These are phyloP conservation scores for Scylla paramamosain DNA, from an alignment of 1,140 invertebrate species.

Conservation along the genomic window DNA sequence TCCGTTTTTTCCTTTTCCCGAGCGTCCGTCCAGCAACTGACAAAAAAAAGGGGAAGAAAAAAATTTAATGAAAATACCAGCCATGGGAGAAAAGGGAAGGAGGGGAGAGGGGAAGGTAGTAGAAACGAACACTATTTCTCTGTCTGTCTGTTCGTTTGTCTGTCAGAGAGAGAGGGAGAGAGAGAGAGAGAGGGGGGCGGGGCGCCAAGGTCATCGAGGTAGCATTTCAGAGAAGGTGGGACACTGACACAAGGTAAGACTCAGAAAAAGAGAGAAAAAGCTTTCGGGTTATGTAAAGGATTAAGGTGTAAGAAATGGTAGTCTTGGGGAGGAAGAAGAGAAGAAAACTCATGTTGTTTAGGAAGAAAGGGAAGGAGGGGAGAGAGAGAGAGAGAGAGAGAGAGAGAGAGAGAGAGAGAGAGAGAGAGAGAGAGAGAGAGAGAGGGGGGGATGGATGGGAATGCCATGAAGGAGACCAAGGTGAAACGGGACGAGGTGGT, in stretches of 20 bases:
- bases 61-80: constrained; percentile 10
- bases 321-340: no score
- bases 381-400: background rate
- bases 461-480: background rate
- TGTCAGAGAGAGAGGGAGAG: constrained; percentile 6
- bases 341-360: background rate
- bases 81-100: background rate
- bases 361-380: background rate
- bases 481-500: no score
- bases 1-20: background rate
- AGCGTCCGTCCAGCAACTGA: background rate
- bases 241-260: background rate
- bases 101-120: background rate
- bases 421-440: background rate
- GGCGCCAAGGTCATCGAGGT: background rate
- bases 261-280: background rate
- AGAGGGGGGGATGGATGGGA: no score
- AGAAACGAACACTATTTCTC: background rate
- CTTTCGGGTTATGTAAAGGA: background rate
- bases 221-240: background rate
- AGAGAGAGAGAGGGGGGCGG: constrained; percentile 1
- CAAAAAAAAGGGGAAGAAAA: background rate
- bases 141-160: background rate
- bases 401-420: background rate
- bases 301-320: no score